Evolutionary conservation across 53 echinoderm and acorn worm genomes (phyloP).

Genomic region (Crossaster papposus): DNA sequence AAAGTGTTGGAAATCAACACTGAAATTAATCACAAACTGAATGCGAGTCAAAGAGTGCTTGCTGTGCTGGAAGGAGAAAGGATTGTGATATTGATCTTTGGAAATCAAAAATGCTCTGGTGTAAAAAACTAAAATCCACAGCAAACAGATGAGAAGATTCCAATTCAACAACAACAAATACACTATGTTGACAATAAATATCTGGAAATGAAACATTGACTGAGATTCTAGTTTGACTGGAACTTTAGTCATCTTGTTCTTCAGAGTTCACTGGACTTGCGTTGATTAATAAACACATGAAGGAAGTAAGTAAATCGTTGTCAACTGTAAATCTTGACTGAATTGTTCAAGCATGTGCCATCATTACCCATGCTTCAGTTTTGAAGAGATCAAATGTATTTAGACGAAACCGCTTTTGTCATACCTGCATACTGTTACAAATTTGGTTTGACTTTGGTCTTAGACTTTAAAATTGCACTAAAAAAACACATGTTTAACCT

Average conservation of each 20-base stretch:
- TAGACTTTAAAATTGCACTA: too few species aligned
- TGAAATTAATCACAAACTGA: neutral
- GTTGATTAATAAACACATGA: neutral
- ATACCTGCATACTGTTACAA: too few species aligned
- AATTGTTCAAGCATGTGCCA: neutral
- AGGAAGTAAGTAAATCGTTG: neutral
- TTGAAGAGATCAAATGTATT: too few species aligned
- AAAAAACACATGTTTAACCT: too few species aligned
- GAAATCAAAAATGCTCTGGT: neutral
- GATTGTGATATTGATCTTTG: neutral
- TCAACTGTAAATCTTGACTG: neutral
- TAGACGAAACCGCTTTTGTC: too few species aligned
- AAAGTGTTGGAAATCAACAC: neutral
- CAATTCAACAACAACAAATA: neutral
- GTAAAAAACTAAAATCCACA: neutral
- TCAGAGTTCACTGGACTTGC: too few species aligned
- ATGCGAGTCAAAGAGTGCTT: neutral
- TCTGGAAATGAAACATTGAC: neutral
- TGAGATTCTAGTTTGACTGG: neutral
- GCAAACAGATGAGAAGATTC: constrained; percentile 8
- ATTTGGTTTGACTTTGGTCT: too few species aligned
- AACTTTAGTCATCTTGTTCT: too few species aligned
- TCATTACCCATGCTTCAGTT: neutral
- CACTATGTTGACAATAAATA: neutral
- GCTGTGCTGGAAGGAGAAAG: constrained; percentile 2